Base-by-base conservation (phyloP, 2,113 vertebrate genomes). In the Elaphurus davidianus region DNA sequence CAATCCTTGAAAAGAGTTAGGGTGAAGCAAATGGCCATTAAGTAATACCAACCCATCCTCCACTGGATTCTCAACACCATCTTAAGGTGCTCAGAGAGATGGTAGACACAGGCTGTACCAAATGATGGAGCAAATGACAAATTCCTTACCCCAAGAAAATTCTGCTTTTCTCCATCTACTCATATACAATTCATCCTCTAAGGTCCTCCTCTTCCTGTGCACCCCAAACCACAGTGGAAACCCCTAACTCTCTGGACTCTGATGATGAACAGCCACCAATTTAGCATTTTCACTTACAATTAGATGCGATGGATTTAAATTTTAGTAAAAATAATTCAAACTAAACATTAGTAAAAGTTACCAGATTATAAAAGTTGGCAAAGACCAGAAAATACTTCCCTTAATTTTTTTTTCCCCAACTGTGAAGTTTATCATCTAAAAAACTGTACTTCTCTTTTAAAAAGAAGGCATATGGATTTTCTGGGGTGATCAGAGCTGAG, bases 271-370 rank as follows among this genome's bases (percentile, higher is more conserved):
- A n/a, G n/a, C 13, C 33, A 86, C 6, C n/a, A 78, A 55, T 17
- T 91, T 50, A 89, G n/a, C 55, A 95, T 92, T 90, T 97, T 64
- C 54, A 95, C 54, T 91, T 79, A 30, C 6, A 95, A 92, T 36
- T 84, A 81, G 40, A 96, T 67, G 25, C 13, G 23, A 90, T 14
- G 13, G 14, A 76, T 52, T 84, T 83, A 87, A 90, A 81, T 90
- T 90, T 90, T n/a, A 82, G 50, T n/a, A 79, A 88, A 92, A 93
- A 71, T 57, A 93, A 93, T 36, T 59, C 47, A 62, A 96, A 90
- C 14, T 87, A 88, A 94, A 87, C 43, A 87, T 16, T 25, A 43
- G 17, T 87, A 67, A 87, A 96, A 91, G 11, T 78, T 30, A 86
- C 17, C 43, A 89, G 23, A 82, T 21, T 60, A 30, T 74, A 79